Evolutionary conservation across 2,888 invertebrate genomes (phyloP), one percentile per base, ranked within the genome.

Genomic region (Drosophila bunnanda): DNA sequence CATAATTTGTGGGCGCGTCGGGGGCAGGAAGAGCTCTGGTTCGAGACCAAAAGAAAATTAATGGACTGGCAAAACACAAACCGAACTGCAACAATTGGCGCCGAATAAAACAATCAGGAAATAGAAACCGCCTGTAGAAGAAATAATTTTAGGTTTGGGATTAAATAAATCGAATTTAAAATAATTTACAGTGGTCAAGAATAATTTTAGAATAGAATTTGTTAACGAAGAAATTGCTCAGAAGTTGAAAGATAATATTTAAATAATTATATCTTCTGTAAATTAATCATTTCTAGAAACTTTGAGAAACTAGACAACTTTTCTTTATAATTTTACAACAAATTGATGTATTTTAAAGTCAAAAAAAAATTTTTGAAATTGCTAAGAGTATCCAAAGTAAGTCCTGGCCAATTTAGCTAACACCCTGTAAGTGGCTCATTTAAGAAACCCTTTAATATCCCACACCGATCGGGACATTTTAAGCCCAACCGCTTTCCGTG

Each of bases 11-110:
- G 82, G 69, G 34, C 53, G 41, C 30, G 56, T 68, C 69, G 65
- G 69, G 62, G 69, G 86, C 82, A 88, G 89, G 83, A 83, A 88
- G 87, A 86, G 71, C 83, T 58, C 57, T 64, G 56, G 36, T 58
- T 55, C 58, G 54, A 59, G 69, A 57, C 69, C 59, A 50, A 62
- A 64, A 64, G 70, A 75, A 60, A 82, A 88, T 89, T 88, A 86
- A 67, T 86, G 85, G 77, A 73, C 89, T 88, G 83, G 79, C 77
- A 88, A 78, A 89, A 85, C 57, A 82, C 78, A 89, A 89, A 88
- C 88, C 80, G 74, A 82, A 59, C 54, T 56, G 64, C 65, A 58
- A 17, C 64, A 64, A 62, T 65, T 65, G 64, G 66, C 64, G 64
- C 44, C 25, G 69, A 67, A 67, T 46, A 17, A 69, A 57, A 55